Evolutionary conservation across 2,888 invertebrate species (phyloP), one percentile per base, ranked within the genome.

Genomic region (Aspidiotus rigidus): DNA sequence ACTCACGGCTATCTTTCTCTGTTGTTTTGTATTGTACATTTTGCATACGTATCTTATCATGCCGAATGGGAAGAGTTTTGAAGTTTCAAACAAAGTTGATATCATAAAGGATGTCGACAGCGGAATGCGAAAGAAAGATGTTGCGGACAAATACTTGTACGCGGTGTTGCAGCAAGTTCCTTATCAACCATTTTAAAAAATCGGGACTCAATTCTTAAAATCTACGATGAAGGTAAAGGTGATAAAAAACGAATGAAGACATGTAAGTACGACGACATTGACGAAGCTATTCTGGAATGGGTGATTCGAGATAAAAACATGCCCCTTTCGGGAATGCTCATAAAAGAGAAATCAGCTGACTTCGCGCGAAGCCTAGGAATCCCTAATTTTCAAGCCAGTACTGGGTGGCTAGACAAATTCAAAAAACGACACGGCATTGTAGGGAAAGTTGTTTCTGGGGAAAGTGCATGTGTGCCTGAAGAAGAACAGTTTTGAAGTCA

Each of bases 371-470:
- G 9, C 9, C 9, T 49, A 11, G 49, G 49, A 9, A 49, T 10
- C 9, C 11, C 49, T 11, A 11, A 49, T 9, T 49, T 49, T 11
- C 9, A 9, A 49, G 9, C 49, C 11, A 49, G 11, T 11, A 49
- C 9, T 49, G 49, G 49, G 9, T 49, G 49, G 49, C 49, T 49
- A 11, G 49, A 49, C 11, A 11, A 49, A 10, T 49, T 49, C 49
- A 70, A 70, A 71, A 73, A 72, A 72, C n/a, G 74, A 72, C 40
- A 74, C 62, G 71, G 72, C 13, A 49, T 74, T 71, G 71, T 70
- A 70, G 73, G 73, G 70, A 54, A 67, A 71, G 73, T 73, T 73
- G 69, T 73, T 9, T 72, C 73, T 60, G 73, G 72, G 69, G 72
- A 74, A 72, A 73, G 73, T 62, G 72, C 69, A n/a, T 53, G 54